Conservation (phyloP, 2,113 vertebrate species). For the Heterotilapia buettikoferi region DNA sequence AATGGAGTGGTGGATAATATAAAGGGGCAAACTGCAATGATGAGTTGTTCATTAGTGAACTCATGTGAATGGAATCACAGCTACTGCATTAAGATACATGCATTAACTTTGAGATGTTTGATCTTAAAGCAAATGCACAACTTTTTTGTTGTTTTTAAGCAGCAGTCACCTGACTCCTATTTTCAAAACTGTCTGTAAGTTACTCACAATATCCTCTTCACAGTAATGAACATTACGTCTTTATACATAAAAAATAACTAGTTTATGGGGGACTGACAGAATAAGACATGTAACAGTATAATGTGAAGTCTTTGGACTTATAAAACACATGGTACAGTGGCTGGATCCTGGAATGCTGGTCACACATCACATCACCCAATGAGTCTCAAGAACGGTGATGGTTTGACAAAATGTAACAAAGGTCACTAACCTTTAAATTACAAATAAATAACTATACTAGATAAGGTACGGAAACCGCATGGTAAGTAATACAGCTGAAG, state of each 20-base stretch:
- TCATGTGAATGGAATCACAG: neutral
- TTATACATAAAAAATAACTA: neutral
- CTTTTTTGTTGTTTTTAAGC: neutral
- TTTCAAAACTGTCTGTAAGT: neutral
- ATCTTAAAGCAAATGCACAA: neutral
- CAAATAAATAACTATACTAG: neutral
- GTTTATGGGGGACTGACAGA: neutral
- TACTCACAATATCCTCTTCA: neutral
- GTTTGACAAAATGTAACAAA: neutral
- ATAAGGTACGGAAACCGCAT: neutral
- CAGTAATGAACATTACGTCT: neutral
- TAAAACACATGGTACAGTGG: neutral
- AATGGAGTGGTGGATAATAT: neutral
- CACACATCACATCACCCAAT: neutral
- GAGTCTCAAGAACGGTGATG: neutral
- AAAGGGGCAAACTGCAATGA: neutral
- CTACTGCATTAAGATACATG: neutral
- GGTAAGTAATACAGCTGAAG: neutral
- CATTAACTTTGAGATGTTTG: neutral
- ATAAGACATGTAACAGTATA: neutral
- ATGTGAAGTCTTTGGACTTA: neutral
- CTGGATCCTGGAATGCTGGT: neutral
- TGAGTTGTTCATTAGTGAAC: neutral
- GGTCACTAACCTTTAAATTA: neutral
- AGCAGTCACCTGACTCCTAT: neutral